These are phyloP conservation scores for Macheiramphus alcinus DNA, from an alignment of 2,113 vertebrate species.

Conservation along the genomic window DNA sequence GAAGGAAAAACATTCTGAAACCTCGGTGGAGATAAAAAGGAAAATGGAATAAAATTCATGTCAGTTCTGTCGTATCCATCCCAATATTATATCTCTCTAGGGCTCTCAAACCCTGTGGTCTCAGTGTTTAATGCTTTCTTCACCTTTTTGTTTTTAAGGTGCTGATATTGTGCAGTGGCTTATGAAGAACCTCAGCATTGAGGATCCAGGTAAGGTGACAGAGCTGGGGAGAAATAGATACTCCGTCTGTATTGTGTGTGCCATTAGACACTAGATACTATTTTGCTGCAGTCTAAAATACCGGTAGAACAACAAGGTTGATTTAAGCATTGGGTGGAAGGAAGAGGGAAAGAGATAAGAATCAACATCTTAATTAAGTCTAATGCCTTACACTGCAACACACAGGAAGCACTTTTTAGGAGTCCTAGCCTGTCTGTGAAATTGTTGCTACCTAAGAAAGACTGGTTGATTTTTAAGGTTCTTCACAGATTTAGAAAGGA, in stretches of 20 bases:
- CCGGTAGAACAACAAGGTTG: not conserved
- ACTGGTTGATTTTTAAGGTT: not conserved
- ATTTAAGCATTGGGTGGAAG: not conserved
- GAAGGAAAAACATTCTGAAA: not conserved
- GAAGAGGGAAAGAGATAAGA: not conserved
- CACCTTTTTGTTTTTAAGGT: slow-evolving; percentile 72
- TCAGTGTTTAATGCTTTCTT: not conserved
- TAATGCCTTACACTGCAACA: not conserved
- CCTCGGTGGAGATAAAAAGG: not conserved
- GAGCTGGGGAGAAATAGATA: not conserved
- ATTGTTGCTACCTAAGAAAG: not conserved
- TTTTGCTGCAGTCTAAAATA: not conserved
- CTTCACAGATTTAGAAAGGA: not conserved
- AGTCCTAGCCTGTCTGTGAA: not conserved
- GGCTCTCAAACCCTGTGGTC: not conserved
- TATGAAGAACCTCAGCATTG: slow-evolving; percentile 90
- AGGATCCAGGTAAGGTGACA: slow-evolving; percentile 86
- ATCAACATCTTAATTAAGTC: not conserved
- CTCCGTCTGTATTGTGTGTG: not conserved
- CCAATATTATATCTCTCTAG: not conserved
- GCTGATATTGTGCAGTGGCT: slow-evolving; percentile 94
- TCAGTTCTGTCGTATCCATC: not conserved
- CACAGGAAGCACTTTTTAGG: not conserved
- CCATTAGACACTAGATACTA: not conserved
- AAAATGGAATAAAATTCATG: not conserved